phyloP scores from a whole-genome alignment of 2,888 invertebrate genomes.

The Axea sp. region DNA sequence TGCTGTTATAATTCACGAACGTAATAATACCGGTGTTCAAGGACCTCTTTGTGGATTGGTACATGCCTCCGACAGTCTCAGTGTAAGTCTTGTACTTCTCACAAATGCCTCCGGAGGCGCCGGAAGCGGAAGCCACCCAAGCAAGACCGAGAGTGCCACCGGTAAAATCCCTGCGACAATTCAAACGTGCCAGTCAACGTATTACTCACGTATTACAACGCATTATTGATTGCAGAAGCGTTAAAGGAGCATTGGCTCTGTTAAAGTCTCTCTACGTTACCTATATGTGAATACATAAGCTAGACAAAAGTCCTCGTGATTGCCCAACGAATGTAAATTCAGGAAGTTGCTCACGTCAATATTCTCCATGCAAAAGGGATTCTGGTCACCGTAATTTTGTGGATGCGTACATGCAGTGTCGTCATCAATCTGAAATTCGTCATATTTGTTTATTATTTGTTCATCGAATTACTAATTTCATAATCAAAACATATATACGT shows the following conservation, averaged over 20 bases:
- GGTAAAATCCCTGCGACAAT: constrained; percentile 90
- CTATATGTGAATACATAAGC: constrained; percentile 98
- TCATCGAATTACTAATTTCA: too few relatives aligned
- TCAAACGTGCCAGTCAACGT: constrained; percentile 43
- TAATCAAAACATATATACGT: too few relatives aligned
- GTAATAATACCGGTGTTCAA: constrained; percentile 99
- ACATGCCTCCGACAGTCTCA: constrained; percentile 95
- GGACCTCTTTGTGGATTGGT: constrained; percentile 95
- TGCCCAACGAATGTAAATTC: constrained; percentile 97
- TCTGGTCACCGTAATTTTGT: constrained; percentile 84
- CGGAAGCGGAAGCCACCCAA: constrained; percentile 99
- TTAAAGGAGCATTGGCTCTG: constrained; percentile 25
- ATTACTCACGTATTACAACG: constrained; percentile 44
- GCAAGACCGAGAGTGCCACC: constrained; percentile 98
- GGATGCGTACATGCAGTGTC: constrained; percentile 85
- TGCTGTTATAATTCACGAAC: constrained; percentile 98
- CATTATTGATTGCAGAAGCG: constrained; percentile 11
- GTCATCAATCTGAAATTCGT: constrained; percentile 89
- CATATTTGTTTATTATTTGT: background rate
- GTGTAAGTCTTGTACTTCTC: constrained; percentile 98
- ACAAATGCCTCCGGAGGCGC: constrained; percentile 99
- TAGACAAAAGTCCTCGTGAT: constrained; percentile 98
- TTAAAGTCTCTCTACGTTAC: constrained; percentile 57
- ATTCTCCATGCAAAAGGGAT: constrained; percentile 96
- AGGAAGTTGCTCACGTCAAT: constrained; percentile 99